These are phyloP conservation scores for Lochmaea capreae DNA, from an alignment of 2,888 invertebrate species.

Conservation along the genomic window DNA sequence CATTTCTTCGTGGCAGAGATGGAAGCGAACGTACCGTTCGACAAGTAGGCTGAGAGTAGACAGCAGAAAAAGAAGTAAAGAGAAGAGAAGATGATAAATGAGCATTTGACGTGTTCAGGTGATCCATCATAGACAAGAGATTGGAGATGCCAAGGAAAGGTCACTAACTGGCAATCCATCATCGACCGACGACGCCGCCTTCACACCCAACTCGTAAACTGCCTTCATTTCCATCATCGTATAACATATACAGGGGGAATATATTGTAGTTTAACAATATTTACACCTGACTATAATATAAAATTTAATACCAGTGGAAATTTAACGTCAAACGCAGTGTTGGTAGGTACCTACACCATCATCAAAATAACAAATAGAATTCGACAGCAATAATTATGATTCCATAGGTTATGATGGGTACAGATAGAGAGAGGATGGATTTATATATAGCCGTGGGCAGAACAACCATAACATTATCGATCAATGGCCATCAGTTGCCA, in stretches of 20 bases:
- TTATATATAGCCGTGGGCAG: slow-evolving; percentile 54
- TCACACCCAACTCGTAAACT: slow-evolving; percentile 53
- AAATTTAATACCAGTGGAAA: background rate
- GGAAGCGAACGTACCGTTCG: slow-evolving; percentile 25
- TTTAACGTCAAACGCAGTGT: background rate
- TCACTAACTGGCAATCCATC: slow-evolving; percentile 63
- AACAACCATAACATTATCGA: slow-evolving; percentile 60
- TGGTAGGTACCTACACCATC: background rate
- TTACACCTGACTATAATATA: background rate
- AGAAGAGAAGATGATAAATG: slow-evolving; percentile 63
- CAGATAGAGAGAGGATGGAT: slow-evolving; percentile 40
- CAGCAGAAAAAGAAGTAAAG: slow-evolving; percentile 43
- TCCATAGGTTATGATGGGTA: slow-evolving; percentile 46
- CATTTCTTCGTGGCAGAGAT: slow-evolving; percentile 6
- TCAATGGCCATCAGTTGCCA: slow-evolving; percentile 59
- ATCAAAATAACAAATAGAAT: slow-evolving; percentile 30
- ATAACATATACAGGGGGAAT: slow-evolving; percentile 31
- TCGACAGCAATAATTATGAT: slow-evolving; percentile 43
- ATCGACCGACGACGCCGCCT: slow-evolving; percentile 47
- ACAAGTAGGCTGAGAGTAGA: slow-evolving; percentile 32
- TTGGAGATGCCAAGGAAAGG: slow-evolving; percentile 65
- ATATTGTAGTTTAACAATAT: background rate
- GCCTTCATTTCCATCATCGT: slow-evolving; percentile 49
- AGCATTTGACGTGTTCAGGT: slow-evolving; percentile 63
- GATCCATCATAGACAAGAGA: slow-evolving; percentile 66